phyloP scores from a whole-genome alignment of 2,888 invertebrate genomes.

The Drosophila peninsularis region DNA sequence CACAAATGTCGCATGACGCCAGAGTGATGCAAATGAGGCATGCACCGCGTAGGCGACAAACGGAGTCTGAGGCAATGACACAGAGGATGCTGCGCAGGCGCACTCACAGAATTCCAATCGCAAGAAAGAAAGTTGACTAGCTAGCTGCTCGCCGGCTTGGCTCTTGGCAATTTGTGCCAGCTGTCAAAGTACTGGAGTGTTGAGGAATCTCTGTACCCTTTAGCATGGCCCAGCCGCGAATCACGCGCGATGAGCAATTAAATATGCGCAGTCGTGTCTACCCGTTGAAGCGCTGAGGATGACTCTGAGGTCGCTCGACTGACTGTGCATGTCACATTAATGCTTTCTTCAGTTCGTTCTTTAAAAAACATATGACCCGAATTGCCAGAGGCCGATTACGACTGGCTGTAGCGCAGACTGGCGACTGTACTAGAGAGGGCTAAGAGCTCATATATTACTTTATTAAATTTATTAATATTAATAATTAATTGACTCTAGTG shows the following conservation, averaged over 20 bases:
- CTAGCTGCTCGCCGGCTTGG: constrained; percentile 4
- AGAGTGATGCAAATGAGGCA: constrained; percentile 75
- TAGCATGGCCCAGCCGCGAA: constrained; percentile 30
- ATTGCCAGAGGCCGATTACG: constrained; percentile 9
- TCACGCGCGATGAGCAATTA: constrained; percentile 78
- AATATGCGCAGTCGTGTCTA: constrained; percentile 78
- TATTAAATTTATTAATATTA: too few species aligned
- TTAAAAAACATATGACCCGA: constrained; percentile 52
- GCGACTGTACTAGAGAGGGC: background rate
- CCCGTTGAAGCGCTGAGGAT: constrained; percentile 41
- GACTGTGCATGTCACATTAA: constrained; percentile 42
- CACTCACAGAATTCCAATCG: constrained; percentile 45
- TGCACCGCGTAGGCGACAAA: constrained; percentile 74
- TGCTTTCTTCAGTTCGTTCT: constrained; percentile 58
- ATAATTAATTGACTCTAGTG: too few species aligned
- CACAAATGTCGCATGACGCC: constrained; percentile 73
- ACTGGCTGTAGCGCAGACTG: background rate
- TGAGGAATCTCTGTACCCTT: background rate
- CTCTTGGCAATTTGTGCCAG: constrained; percentile 69
- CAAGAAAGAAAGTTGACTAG: constrained; percentile 63
- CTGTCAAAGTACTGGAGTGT: constrained; percentile 65
- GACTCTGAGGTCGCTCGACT: constrained; percentile 38
- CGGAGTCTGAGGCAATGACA: constrained; percentile 18
- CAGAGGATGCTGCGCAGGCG: constrained; percentile 51
- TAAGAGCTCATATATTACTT: too few species aligned